Evolutionary conservation across 2,888 invertebrate genomes (phyloP), one percentile per base, ranked within the genome.

Genomic region (Troglohyphantes excavatus): DNA sequence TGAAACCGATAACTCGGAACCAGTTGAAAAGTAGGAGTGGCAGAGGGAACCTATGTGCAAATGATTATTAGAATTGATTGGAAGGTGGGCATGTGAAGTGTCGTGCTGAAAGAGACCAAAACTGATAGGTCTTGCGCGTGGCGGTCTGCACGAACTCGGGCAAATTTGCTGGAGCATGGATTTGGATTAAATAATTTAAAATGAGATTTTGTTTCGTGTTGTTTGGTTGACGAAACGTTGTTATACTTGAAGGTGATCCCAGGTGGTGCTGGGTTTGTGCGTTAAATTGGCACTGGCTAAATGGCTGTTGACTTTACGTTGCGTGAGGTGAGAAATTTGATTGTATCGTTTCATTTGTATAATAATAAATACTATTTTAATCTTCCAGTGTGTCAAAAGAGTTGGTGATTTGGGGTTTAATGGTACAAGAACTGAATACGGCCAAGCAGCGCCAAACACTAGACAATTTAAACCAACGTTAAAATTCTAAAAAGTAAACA

Each of bases 11-110:
- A 46, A 46, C 17, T n/a, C 23, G 9, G 6, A 53, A 78, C 23
- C 53, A 65, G 23, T 65, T 65, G 39, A 65, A 76, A 78, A 65
- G 27, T 46, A 53, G 43, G 83, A 43, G 83, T 19, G n/a, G 21
- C 43, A 39, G n/a, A 67, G n/a, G n/a, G 17, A 19, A 46, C 23
- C 19, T n/a, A 61, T 53, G 61, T 72, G 82, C 65, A 85, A 85
- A 76, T 75, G 67, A 67, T 85, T 85, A 85, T 85, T 76, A 68
- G 75, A 59, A 76, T 59, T 67, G 67, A 53, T 68, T 59, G 29
- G 75, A 59, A n/a, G 17, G 23, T 11, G 23, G 6, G 23, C 75
- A 68, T 65, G 65, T 13, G 67, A 76, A 84, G 9, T 78, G 21
- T 63, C 86, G 79, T 86, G 83, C 83, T 27, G 67, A 53, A 3